phyloP scores from a whole-genome alignment of 2,113 vertebrate genomes.

The Genyomyrus donnyi region DNA sequence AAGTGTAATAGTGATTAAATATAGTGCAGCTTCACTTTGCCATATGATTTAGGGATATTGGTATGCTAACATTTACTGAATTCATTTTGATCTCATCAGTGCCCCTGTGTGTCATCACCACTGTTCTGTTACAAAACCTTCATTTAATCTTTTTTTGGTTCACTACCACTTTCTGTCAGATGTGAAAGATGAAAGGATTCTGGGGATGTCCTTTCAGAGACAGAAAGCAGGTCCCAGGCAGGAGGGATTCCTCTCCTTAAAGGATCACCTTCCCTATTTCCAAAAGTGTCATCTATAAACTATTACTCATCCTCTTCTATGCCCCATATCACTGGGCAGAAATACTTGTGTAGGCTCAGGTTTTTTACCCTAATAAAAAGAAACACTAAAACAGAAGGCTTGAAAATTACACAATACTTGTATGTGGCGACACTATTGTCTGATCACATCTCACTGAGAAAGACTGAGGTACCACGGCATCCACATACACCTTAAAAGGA shows the following conservation, averaged over 20 bases:
- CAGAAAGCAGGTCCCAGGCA: background rate
- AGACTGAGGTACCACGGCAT: background rate
- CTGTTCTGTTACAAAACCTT: background rate
- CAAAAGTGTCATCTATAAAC: constrained; percentile 12
- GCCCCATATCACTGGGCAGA: background rate
- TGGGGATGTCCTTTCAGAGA: background rate
- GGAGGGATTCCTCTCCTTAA: background rate
- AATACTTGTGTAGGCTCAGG: background rate
- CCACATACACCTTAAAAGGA: background rate
- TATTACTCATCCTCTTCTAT: background rate
- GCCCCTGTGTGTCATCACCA: background rate
- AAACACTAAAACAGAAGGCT: background rate
- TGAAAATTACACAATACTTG: background rate
- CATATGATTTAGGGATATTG: background rate
- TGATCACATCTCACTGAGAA: background rate
- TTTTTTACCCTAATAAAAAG: background rate
- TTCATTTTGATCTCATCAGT: background rate
- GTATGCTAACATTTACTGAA: background rate
- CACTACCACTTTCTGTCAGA: background rate
- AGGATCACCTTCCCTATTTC: background rate
- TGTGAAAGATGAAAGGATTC: too few species aligned
- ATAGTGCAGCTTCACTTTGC: background rate
- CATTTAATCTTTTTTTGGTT: background rate
- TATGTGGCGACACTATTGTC: background rate
- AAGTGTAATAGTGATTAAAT: background rate